phyloP scores from a whole-genome alignment of 2,797 vertebrate species.

The Oryzias dopingdopingensis region DNA sequence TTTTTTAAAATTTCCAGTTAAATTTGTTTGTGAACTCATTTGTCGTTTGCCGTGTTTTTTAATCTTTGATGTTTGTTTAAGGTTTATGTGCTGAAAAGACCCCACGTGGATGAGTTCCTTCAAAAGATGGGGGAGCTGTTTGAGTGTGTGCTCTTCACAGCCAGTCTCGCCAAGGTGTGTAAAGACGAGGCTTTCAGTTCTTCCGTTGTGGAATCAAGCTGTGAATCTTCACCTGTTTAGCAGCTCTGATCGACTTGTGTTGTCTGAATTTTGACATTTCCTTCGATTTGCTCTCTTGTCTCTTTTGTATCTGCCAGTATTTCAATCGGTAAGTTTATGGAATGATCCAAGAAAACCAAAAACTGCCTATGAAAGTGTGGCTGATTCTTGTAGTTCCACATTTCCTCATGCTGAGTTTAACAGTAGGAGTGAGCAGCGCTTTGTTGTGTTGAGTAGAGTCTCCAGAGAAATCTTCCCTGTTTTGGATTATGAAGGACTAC shows the following conservation, averaged over 20 bases:
- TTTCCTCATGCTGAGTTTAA: constrained; percentile 13
- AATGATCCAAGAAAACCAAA: constrained; percentile 31
- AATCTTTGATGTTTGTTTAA: constrained; percentile 40
- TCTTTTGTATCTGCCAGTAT: constrained; percentile 73
- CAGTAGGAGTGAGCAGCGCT: constrained; percentile 23
- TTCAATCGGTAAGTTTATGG: constrained; percentile 82
- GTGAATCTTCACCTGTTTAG: background rate
- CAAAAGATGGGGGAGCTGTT: constrained; percentile 97
- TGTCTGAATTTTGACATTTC: constrained; percentile 51
- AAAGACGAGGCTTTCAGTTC: background rate
- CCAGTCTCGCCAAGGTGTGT: constrained; percentile 94
- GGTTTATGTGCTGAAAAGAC: constrained; percentile 96
- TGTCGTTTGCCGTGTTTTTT: background rate
- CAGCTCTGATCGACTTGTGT: constrained; percentile 32
- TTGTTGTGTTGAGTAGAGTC: constrained; percentile 39
- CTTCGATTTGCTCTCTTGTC: constrained; percentile 69
- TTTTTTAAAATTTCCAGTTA: rapidly evolving
- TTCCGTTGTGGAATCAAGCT: constrained; percentile 2
- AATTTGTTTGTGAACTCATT: too few relatives aligned
- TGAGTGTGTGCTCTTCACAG: constrained; percentile 65
- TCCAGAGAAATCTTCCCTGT: constrained; percentile 14
- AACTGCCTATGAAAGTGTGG: constrained; percentile 33
- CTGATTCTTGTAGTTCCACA: constrained; percentile 73
- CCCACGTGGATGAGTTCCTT: constrained; percentile 94
- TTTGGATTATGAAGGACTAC: constrained; percentile 5